phyloP scores from a whole-genome alignment of 2,113 vertebrate species.

The Anarrhichthys ocellatus region DNA sequence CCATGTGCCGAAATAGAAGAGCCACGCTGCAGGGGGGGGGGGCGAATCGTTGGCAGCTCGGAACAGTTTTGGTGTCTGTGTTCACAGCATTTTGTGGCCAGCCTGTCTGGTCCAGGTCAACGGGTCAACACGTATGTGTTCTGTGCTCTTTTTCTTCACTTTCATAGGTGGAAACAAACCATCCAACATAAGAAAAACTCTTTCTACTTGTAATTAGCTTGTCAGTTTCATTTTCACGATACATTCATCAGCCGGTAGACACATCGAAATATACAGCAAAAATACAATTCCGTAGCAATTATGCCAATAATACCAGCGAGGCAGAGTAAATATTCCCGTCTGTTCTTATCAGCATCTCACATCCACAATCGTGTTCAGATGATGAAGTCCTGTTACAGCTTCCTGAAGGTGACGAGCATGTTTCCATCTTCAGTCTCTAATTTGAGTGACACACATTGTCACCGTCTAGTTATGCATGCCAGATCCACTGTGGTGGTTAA shows the following conservation, averaged over 20 bases:
- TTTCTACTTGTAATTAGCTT: slow-evolving; percentile 32
- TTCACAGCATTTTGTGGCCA: not conserved
- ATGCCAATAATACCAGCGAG: slow-evolving; percentile 40
- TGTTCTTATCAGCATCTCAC: slow-evolving; percentile 51
- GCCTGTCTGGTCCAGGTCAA: not conserved
- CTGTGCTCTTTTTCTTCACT: not conserved
- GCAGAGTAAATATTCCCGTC: slow-evolving; percentile 41
- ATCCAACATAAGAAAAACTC: not conserved
- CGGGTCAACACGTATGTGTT: not conserved
- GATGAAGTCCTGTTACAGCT: slow-evolving; percentile 25
- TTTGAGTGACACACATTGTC: slow-evolving; percentile 42
- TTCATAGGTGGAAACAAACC: slow-evolving; percentile 26
- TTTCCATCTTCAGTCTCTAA: slow-evolving; percentile 26
- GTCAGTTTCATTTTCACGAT: slow-evolving; percentile 54
- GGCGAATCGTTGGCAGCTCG: not conserved
- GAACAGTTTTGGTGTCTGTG: not conserved
- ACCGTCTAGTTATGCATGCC: slow-evolving; percentile 22
- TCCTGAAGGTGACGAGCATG: slow-evolving; percentile 31
- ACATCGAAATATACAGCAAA: slow-evolving; percentile 38
- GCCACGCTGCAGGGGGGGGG: not conserved
- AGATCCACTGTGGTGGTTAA: slow-evolving; percentile 10
- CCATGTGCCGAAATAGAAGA: not conserved
- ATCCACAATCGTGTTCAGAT: not conserved
- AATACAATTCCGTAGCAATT: slow-evolving; percentile 56
- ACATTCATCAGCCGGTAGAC: slow-evolving; percentile 57